Percentiles rank a stretch among this genome's conserved stretches.
phyloP scores from a whole-genome alignment of 2,113 vertebrate genomes.

The Pomatorhinus ruficollis region DNA sequence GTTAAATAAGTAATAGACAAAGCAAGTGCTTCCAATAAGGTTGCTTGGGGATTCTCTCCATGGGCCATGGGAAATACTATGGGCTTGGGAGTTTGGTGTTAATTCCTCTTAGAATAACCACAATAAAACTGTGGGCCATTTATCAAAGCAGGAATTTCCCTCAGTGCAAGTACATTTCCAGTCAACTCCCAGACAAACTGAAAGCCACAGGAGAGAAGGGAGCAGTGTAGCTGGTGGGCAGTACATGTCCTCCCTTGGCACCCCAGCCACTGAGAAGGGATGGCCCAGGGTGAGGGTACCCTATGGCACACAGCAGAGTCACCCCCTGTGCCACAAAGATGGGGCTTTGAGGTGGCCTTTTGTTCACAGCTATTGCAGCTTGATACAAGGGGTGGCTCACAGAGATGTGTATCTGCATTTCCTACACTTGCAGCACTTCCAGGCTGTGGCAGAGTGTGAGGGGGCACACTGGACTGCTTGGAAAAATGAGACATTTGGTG shows the following conservation, averaged over 20 bases:
- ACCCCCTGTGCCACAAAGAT: background rate
- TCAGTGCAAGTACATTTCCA: background rate
- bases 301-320: fast-evolving
- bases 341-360: background rate
- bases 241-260: fast-evolving
- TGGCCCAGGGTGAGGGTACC: background rate
- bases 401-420: background rate
- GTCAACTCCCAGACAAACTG: background rate
- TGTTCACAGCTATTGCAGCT: background rate
- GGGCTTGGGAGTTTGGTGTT: constrained; percentile 32
- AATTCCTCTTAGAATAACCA: constrained; percentile 34
- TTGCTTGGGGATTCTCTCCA: background rate
- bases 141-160: background rate
- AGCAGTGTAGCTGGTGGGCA: background rate
- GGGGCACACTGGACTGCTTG: background rate
- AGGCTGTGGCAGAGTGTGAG: background rate
- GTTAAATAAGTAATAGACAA: constrained; percentile 10
- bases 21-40: constrained; percentile 32
- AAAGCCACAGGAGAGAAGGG: background rate
- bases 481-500: background rate
- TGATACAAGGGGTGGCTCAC: background rate
- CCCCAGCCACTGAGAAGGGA: fast-evolving
- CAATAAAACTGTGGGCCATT: background rate
- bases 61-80: background rate
- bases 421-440: fast-evolving